Conservation (phyloP, 2,797 vertebrate species). For the Spea hammondii region DNA sequence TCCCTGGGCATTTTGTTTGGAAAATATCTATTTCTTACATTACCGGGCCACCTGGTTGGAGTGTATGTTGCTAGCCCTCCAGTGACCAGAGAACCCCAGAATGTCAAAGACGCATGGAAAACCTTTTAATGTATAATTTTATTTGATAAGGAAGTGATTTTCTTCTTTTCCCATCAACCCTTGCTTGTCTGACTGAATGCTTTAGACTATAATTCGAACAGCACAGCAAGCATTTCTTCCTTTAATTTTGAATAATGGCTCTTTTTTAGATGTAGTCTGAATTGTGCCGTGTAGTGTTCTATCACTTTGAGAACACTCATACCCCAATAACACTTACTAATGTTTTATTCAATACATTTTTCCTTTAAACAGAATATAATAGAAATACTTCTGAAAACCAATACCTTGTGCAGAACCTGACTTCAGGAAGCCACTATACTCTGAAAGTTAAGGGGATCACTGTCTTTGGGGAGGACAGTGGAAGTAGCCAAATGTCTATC, state of each 20-base stretch:
- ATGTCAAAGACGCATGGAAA: not conserved
- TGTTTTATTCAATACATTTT: not conserved
- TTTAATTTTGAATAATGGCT: too few relatives aligned
- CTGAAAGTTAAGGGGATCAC: constrained; percentile 40
- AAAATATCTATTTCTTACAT: too few relatives aligned
- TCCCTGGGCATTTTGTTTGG: too few relatives aligned
- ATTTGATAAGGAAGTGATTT: too few relatives aligned
- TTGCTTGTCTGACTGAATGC: too few relatives aligned
- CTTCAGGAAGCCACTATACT: constrained; percentile 17
- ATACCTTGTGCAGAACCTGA: constrained; percentile 11
- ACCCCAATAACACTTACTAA: not conserved
- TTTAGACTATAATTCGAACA: too few relatives aligned
- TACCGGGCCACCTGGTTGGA: too few relatives aligned
- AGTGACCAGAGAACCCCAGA: too few relatives aligned
- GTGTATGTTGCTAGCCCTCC: too few relatives aligned
- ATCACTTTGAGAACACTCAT: too few relatives aligned
- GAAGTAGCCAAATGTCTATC: constrained; percentile 17
- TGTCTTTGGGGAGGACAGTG: constrained; percentile 40
- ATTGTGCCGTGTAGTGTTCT: not conserved
- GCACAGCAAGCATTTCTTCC: too few relatives aligned
- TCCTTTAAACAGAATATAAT: constrained; percentile 16
- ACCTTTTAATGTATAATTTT: not conserved
- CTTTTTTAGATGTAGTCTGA: not conserved
- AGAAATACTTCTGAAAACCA: constrained; percentile 6
- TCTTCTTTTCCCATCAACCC: too few relatives aligned